A percentile compares a stretch with the other conserved stretches of the same genome.
These are phyloP conservation scores for Notiomystis cincta DNA, from an alignment of 2,113 vertebrate species.

Conservation along the genomic window DNA sequence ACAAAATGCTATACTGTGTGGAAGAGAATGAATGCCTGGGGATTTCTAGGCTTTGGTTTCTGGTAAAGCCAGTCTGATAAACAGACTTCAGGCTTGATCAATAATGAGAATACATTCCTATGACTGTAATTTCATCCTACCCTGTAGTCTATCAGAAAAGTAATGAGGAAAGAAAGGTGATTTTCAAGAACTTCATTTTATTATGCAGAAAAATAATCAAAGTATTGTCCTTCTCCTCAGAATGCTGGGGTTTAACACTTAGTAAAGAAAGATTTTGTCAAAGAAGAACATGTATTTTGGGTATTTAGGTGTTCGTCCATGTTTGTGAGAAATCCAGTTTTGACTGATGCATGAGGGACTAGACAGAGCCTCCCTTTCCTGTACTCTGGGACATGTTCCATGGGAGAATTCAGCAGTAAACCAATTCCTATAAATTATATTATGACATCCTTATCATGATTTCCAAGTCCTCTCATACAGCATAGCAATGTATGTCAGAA, in stretches of 20 bases:
- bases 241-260: neutral
- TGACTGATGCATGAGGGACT: neutral
- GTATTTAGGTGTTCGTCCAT: neutral
- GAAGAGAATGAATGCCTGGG: neutral
- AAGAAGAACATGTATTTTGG: neutral
- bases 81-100: neutral
- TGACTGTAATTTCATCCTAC: neutral
- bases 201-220: neutral
- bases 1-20: neutral
- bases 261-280: neutral
- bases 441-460: neutral
- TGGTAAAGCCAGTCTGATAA: neutral
- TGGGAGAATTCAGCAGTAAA: neutral
- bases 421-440: neutral
- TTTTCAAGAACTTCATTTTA: neutral
- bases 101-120: neutral
- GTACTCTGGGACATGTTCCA: neutral
- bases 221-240: neutral
- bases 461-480: neutral
- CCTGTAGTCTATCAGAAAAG: neutral
- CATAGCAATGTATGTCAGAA: neutral
- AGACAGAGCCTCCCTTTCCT: neutral
- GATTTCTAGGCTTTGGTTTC: neutral
- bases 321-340: neutral
- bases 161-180: neutral